These are phyloP conservation scores for Drosophila micromelanica DNA, from an alignment of 1,140 invertebrate genomes.

Conservation along the genomic window DNA sequence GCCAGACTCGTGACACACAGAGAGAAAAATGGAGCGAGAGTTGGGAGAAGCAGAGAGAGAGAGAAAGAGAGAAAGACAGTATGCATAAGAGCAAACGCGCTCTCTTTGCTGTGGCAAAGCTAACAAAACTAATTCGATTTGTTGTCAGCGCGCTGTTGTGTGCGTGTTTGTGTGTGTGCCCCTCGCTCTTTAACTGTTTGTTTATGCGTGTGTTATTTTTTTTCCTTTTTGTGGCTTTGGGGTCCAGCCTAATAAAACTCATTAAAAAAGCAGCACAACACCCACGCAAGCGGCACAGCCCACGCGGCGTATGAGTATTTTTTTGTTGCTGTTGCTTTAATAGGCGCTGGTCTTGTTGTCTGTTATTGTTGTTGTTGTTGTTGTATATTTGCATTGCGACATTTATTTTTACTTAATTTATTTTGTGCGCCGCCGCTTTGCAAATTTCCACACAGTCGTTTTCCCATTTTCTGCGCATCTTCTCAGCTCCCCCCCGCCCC, in stretches of 20 bases:
- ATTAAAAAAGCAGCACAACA: constrained; percentile 65
- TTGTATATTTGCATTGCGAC: constrained; percentile 59
- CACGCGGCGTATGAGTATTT: constrained; percentile 46
- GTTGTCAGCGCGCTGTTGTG: constrained; percentile 23
- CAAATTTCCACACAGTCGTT: constrained; percentile 60
- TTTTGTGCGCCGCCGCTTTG: constrained; percentile 77
- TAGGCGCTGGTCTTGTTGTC: constrained; percentile 20
- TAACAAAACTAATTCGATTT: constrained; percentile 69
- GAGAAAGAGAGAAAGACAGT: constrained; percentile 20
- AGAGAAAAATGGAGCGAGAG: constrained; percentile 8
- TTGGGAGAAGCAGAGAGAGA: neutral
- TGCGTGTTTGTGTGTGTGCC: constrained; percentile 39
- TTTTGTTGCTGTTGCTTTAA: constrained; percentile 7
- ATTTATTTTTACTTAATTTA: constrained; percentile 83
- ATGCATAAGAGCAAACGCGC: constrained; percentile 12
- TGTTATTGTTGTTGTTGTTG: constrained; percentile 21
- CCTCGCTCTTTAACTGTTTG: constrained; percentile 76
- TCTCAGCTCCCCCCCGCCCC: constrained; percentile 4
- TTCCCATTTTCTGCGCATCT: constrained; percentile 53
- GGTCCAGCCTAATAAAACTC: constrained; percentile 73
- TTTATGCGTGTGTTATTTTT: constrained; percentile 65
- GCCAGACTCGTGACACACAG: constrained; percentile 38
- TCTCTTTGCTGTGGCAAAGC: constrained; percentile 51
- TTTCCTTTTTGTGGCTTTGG: constrained; percentile 19
- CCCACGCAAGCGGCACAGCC: constrained; percentile 26